phyloP scores from a whole-genome alignment of 2,797 vertebrate species.

The Prunella strophiata region DNA sequence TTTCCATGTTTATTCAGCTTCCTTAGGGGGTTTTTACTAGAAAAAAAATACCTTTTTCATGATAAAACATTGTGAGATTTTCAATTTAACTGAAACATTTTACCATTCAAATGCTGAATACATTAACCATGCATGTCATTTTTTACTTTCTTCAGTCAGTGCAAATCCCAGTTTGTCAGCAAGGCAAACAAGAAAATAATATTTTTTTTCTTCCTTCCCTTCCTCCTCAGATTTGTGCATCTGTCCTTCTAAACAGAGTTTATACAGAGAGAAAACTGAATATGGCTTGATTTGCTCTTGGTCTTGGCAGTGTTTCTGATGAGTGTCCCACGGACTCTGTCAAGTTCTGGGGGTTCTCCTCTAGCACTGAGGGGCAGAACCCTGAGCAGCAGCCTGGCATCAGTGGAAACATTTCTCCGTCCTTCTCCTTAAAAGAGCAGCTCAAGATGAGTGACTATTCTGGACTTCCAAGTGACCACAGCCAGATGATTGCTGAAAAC shows the following conservation, averaged over 20 bases:
- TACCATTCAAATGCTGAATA: neutral
- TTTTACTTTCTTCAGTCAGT: neutral
- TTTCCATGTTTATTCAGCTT: neutral
- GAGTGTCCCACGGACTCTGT: slow-evolving; percentile 19
- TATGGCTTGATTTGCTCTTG: slow-evolving; percentile 54
- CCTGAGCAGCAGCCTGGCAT: slow-evolving; percentile 60
- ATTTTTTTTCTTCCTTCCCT: neutral
- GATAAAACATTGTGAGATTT: neutral
- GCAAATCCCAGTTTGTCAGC: neutral
- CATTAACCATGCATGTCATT: neutral
- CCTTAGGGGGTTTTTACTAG: neutral
- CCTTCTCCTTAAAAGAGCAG: slow-evolving; percentile 66
- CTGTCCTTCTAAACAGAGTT: neutral
- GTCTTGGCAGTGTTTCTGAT: slow-evolving; percentile 36
- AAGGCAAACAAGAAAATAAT: neutral
- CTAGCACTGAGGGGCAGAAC: slow-evolving; percentile 74
- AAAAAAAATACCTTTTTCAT: neutral
- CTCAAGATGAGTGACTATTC: slow-evolving; percentile 80
- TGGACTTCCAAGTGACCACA: slow-evolving; percentile 67
- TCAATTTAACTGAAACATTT: neutral
- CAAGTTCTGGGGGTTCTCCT: slow-evolving; percentile 58
- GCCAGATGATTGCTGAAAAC: slow-evolving; percentile 78
- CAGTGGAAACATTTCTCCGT: slow-evolving; percentile 18
- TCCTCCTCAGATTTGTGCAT: slow-evolving; percentile 44
- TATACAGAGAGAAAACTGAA: neutral